Evolutionary conservation across 2,888 invertebrate species (phyloP).

Genomic region (Troides oblongomaculatus): DNA sequence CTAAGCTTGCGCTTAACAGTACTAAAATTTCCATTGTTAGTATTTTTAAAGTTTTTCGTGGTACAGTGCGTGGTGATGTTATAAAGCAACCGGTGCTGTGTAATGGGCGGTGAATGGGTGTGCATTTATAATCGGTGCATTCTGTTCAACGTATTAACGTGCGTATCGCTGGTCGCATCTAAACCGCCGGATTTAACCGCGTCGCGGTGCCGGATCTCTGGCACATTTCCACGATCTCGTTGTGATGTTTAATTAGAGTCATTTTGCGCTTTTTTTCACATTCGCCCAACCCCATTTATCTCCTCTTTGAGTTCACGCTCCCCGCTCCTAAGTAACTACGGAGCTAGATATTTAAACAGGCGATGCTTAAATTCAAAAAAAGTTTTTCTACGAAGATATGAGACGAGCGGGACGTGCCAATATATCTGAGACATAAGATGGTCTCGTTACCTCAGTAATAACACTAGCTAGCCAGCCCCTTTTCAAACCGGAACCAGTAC

Average conservation of each 20-base stretch:
- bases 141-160: conserved; percentile 10
- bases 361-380: conserved; percentile 9
- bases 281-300: conserved; percentile 19
- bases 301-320: conserved; percentile 30
- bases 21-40: not conserved
- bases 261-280: conserved; percentile 43
- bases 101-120: conserved; percentile 1
- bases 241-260: conserved; percentile 47
- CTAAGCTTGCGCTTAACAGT: not conserved
- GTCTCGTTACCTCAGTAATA: too few relatives aligned
- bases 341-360: conserved; percentile 22
- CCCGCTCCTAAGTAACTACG: conserved; percentile 18
- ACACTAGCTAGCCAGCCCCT: too few relatives aligned
- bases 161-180: conserved; percentile 39
- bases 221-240: conserved; percentile 48
- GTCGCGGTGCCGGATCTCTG: conserved; percentile 47
- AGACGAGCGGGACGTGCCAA: too few relatives aligned
- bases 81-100: not conserved
- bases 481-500: too few relatives aligned
- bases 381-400: not conserved
- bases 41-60: conserved; percentile 1
- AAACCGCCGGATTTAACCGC: conserved; percentile 41
- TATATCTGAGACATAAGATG: too few relatives aligned
- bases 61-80: not conserved
- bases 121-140: conserved; percentile 14